Base-by-base conservation (phyloP, 1,140 invertebrate species). In the Rhagoletis zephyria region DNA sequence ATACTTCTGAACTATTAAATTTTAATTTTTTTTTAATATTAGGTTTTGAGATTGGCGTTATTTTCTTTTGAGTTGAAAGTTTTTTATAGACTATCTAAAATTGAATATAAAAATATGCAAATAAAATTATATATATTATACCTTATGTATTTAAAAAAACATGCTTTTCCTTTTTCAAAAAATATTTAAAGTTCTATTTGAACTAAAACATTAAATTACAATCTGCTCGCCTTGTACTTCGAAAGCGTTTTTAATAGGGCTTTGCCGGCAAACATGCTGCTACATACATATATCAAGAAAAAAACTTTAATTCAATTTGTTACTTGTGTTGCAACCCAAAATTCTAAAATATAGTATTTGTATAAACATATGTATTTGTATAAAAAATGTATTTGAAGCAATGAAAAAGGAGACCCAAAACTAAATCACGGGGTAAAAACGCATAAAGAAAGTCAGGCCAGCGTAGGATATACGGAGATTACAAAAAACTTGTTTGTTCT, bases 381-480 rank as follows among this genome's bases (percentile, higher is more conserved):
- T 48, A 48, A 5, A 74, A 45, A 74, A 74, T 74, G 67, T 74
- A 74, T 74, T 16, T 16, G 42, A 74, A 74, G 67, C 67, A 74
- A 74, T 74, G 30, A 42, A 16, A 45, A 40, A 74, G 40, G 4
- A 74, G 45, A 48, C 16, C 12, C 1, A n/a, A 74, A 67, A 63
- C 7, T 14, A 63, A 56, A 63, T 63, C 0, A 1, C 12, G 12
- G 4, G 16, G 61, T 16, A 63, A 63, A 63, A 63, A 56, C 51
- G 51, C 51, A 56, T 56, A 56, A 56, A 56, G 51, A n/a, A n/a
- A n/a, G n/a, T n/a, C n/a, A n/a, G n/a, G n/a, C n/a, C n/a, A n/a
- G n/a, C 51, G 4, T 9, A 56, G 51, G 9, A 56, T 9, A 56
- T 67, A 10, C 7, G 3, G 30, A 42, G 30, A 10, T 12, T 42